phyloP scores from a whole-genome alignment of 2,797 vertebrate species.

The Phaenicophaeus curvirostris region DNA sequence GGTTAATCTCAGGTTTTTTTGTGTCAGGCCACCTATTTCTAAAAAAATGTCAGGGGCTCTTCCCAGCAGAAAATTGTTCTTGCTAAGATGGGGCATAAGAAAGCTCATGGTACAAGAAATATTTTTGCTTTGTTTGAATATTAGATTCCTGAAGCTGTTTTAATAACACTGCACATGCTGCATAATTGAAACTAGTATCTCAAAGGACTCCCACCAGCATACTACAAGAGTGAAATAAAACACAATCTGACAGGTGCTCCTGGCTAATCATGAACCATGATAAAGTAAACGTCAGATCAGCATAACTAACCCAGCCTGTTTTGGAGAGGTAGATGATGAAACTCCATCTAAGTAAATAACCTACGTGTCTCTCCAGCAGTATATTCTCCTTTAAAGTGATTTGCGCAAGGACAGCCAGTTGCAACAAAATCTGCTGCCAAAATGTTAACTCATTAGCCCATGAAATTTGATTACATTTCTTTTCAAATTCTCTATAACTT shows the following conservation, averaged over 20 bases:
- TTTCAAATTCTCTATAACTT: neutral
- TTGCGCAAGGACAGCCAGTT: conserved; percentile 7
- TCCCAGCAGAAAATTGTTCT: neutral
- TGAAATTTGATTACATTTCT: neutral
- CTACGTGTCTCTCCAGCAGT: neutral
- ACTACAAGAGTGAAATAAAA: neutral
- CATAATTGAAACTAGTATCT: neutral
- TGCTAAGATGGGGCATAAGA: neutral
- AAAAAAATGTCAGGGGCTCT: neutral
- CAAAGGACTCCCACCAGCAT: neutral
- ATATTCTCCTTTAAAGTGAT: neutral
- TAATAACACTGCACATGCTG: neutral
- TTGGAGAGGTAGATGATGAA: conserved; percentile 2
- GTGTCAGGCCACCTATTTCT: neutral
- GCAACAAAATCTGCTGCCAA: neutral
- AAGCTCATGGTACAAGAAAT: neutral
- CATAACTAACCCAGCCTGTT: neutral
- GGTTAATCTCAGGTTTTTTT: too few relatives aligned
- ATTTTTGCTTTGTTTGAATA: neutral
- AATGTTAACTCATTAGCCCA: neutral
- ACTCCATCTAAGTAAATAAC: conserved; percentile 6
- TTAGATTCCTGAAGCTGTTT: neutral
- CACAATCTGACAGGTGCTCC: neutral
- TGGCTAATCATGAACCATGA: neutral
- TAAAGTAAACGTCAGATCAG: conserved; percentile 12